Evolutionary conservation across 2,113 vertebrate species (phyloP).

Genomic region (Rynchops niger): DNA sequence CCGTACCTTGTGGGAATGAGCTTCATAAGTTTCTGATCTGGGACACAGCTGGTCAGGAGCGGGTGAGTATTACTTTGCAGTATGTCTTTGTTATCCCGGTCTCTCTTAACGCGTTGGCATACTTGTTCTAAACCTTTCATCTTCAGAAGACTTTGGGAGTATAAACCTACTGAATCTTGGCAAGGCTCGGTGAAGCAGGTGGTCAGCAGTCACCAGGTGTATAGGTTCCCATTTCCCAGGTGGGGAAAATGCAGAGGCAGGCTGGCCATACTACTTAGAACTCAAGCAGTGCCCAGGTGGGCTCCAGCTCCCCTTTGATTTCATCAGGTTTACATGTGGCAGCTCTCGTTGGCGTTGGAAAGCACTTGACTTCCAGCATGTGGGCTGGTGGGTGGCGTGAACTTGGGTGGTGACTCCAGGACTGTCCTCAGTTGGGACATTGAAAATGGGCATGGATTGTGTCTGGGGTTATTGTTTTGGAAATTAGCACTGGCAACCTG

Average conservation of each 20-base stretch:
- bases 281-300: rapidly evolving
- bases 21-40: conserved; percentile 99
- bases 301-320: not conserved
- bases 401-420: not conserved
- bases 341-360: not conserved
- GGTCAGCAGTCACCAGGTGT: not conserved
- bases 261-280: not conserved
- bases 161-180: not conserved
- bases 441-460: not conserved
- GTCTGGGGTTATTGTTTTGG: not conserved
- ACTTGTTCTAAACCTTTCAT: not conserved
- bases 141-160: not conserved
- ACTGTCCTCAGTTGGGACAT: not conserved
- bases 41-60: conserved; percentile 97
- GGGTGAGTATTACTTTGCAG: conserved; percentile 77
- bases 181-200: not conserved
- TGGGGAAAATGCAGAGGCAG: not conserved
- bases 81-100: not conserved
- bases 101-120: not conserved
- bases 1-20: conserved; percentile 92
- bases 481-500: not conserved
- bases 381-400: not conserved
- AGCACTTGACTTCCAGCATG: not conserved
- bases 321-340: not conserved
- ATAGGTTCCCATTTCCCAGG: not conserved